Evolutionary conservation across 2,797 vertebrate species (phyloP).

Genomic region (Oryzias sinensis): DNA sequence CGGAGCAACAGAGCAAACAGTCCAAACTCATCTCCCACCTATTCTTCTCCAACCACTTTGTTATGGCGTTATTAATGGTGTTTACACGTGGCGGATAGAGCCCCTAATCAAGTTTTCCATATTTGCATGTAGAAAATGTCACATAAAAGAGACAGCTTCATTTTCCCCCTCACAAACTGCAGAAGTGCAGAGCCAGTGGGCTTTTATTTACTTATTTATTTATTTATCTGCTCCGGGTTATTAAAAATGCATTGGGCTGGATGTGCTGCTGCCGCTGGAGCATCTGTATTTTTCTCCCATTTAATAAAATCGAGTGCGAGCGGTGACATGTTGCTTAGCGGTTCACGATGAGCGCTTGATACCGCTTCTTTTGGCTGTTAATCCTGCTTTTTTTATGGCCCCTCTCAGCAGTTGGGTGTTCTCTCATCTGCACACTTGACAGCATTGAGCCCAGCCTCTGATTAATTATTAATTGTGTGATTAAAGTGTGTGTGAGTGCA

Average conservation of each 20-base stretch:
- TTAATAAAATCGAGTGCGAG: constrained; percentile 27
- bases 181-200: constrained; percentile 14
- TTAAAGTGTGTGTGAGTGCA: constrained; percentile 54
- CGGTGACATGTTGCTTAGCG: constrained; percentile 44
- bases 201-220: constrained; percentile 24
- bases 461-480: constrained; percentile 75
- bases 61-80: constrained; percentile 44
- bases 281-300: constrained; percentile 28
- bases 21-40: constrained; percentile 32
- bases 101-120: constrained; percentile 39
- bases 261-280: constrained; percentile 25
- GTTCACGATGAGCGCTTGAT: constrained; percentile 28
- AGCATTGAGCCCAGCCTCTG: constrained; percentile 63
- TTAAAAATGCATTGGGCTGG: constrained; percentile 40
- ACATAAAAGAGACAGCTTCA: constrained; percentile 45
- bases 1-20: constrained; percentile 9
- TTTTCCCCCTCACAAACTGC: constrained; percentile 41
- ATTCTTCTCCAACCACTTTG: constrained; percentile 27
- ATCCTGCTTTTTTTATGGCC: constrained; percentile 31
- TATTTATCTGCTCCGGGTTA: constrained; percentile 31
- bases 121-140: constrained; percentile 54
- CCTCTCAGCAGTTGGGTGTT: constrained; percentile 55
- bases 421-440: constrained; percentile 71
- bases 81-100: constrained; percentile 40
- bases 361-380: constrained; percentile 29